Evolutionary conservation across 2,888 invertebrate species (phyloP).

Genomic region (Ochlodes sylvanus): DNA sequence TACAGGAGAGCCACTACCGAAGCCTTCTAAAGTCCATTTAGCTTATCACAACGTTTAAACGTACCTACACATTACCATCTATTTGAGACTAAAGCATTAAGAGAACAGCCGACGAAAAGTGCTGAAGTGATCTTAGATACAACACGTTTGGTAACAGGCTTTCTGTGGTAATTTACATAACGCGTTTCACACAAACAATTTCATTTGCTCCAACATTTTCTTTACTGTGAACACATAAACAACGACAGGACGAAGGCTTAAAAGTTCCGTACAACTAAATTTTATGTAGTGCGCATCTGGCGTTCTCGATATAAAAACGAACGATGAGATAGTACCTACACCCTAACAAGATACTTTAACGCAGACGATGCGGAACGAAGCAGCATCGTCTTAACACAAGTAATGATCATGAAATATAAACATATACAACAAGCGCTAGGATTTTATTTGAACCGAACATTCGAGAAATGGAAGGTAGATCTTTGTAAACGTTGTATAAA

Average conservation of each 20-base stretch:
- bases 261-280: neutral
- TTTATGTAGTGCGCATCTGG: neutral
- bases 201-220: neutral
- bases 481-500: no score
- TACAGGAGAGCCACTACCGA: no score
- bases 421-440: neutral
- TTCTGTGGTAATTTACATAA: neutral
- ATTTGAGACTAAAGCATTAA: neutral
- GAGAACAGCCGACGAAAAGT: neutral
- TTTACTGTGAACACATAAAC: neutral
- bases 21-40: no score
- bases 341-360: constrained; percentile 4
- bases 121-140: neutral
- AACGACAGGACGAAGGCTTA: neutral
- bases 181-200: neutral
- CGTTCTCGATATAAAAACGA: neutral
- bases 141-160: neutral
- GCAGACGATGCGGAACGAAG: constrained; percentile 11
- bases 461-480: neutral
- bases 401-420: constrained; percentile 1
- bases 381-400: neutral
- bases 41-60: no score
- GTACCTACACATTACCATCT: no score
- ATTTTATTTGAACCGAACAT: neutral
- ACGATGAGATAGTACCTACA: neutral